Percentiles rank a stretch among this genome's conserved stretches.
Conservation (phyloP, 2,888 invertebrate genomes). For the Helleia helle region DNA sequence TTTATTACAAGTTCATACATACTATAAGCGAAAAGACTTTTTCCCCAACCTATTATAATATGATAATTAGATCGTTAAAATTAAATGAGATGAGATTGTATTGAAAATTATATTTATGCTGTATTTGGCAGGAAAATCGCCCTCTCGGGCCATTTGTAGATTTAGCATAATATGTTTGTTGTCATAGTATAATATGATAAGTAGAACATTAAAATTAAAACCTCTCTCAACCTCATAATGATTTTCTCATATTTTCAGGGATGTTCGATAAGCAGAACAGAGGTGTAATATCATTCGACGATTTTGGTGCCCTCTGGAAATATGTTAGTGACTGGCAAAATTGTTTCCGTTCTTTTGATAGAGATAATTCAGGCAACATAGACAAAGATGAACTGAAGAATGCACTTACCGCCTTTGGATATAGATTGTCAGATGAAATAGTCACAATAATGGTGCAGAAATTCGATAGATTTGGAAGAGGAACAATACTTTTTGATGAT, state of each 20-base stretch:
- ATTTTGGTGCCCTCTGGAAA: conserved; percentile 97
- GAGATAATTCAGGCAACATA: conserved; percentile 94
- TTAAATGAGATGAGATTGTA: no score
- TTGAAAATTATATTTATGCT: no score
- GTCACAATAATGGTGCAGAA: conserved; percentile 88
- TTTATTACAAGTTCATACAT: no score
- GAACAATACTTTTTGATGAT: conserved; percentile 96
- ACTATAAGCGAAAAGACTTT: no score
- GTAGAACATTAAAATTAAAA: no score
- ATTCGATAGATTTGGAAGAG: conserved; percentile 94
- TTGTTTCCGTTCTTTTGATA: conserved; percentile 95
- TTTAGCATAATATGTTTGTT: no score
- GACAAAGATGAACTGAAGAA: conserved; percentile 92
- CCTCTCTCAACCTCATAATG: no score
- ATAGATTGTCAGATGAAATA: conserved; percentile 87
- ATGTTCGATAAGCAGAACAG: conserved; percentile 95
- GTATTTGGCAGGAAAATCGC: no score
- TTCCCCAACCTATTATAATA: no score
- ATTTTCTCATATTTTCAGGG: conserved; percentile 64
- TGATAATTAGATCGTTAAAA: no score
- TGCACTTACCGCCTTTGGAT: conserved; percentile 93
- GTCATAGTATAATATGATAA: no score
- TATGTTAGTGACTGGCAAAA: conserved; percentile 99
- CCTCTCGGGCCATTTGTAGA: no score
- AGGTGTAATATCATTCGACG: conserved; percentile 94